Evolutionary conservation across 2,797 vertebrate genomes (phyloP), one percentile per base, ranked within the genome.

Genomic region (Xiphorhynchus erythropygius): DNA sequence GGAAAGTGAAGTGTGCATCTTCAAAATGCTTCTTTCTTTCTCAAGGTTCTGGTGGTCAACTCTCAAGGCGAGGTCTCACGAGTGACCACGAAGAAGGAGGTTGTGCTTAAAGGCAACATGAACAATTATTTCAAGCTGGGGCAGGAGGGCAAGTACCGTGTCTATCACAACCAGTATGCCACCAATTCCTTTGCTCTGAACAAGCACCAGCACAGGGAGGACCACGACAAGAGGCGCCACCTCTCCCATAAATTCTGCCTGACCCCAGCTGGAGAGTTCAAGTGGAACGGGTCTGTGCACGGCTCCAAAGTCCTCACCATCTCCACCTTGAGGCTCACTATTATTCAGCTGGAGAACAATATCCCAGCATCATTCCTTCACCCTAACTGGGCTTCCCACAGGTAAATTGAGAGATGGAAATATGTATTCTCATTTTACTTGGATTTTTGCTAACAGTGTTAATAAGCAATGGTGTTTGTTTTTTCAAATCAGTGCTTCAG

Each of bases 141-240:
- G 74, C 99, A 99, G 97, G 99, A 99, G 97, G 99, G 99, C 60
- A 99, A 99, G 91, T 99, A 99, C 70, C 98, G 99, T 3, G 98
- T 99, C 69, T 99, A 99, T 97, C 99, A 99, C 89, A 99, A 99
- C 96, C 99, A 99, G 55, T 99, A 99, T 96, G 99, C 99, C 97
- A 99, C 99, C 94, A 99, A 99, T 86, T 98, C 99, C 13, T 98
- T 99, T 32, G 99, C 99, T 11, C 97, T 99, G 94, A 99, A 99
- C 97, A 99, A 99, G 90, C 99, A 99, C 94, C 99, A 99, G 97
- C 99, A 99, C 97, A 98, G 99, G 24, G 99, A 99, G 96, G 99
- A 99, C 95, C 99, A 99, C 10, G 99, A 99, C 98, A 99, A 99
- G 97, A 98, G 99, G 39, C 97, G 99, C n/a, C 99, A 99, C 96